A percentile compares a stretch with the other conserved stretches of the same genome.
These are phyloP conservation scores for Aspiorhynchus laticeps DNA, from an alignment of 2,113 vertebrate species.

Conservation along the genomic window DNA sequence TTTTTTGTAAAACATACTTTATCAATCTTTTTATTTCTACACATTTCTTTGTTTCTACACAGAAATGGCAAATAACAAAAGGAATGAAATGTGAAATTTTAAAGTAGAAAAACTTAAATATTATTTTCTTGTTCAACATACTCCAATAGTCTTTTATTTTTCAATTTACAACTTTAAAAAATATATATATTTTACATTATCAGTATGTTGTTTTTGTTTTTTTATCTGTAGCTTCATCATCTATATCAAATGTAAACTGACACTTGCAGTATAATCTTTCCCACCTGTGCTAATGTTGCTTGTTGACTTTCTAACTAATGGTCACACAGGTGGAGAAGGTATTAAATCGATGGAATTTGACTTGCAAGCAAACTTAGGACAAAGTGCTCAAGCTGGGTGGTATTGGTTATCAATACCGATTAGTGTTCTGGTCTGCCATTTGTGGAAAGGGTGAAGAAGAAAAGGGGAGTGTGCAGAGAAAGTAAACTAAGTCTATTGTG, in stretches of 20 bases:
- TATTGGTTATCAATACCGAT: constrained; percentile 55
- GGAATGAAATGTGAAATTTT: no score
- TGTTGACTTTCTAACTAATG: constrained; percentile 21
- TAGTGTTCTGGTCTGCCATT: constrained; percentile 53
- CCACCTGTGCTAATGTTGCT: constrained; percentile 2
- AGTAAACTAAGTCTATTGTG: constrained; percentile 44
- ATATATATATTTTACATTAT: neutral
- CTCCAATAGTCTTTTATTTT: no score
- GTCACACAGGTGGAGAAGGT: constrained; percentile 11
- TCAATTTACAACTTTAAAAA: no score
- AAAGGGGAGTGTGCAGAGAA: constrained; percentile 28
- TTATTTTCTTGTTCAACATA: no score
- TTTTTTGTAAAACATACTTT: no score
- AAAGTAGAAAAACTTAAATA: no score
- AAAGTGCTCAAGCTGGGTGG: constrained; percentile 63
- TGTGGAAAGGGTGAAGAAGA: constrained; percentile 50
- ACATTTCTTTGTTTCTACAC: no score
- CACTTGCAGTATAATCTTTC: neutral
- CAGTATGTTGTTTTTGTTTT: neutral
- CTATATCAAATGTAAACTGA: neutral
- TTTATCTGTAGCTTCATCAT: neutral
- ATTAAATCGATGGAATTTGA: neutral
- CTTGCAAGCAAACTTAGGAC: constrained; percentile 38
- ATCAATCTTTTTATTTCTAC: no score
- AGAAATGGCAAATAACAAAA: no score